These are phyloP conservation scores for Apteryx mantelli DNA, from an alignment of 2,113 vertebrate genomes.

Conservation along the genomic window DNA sequence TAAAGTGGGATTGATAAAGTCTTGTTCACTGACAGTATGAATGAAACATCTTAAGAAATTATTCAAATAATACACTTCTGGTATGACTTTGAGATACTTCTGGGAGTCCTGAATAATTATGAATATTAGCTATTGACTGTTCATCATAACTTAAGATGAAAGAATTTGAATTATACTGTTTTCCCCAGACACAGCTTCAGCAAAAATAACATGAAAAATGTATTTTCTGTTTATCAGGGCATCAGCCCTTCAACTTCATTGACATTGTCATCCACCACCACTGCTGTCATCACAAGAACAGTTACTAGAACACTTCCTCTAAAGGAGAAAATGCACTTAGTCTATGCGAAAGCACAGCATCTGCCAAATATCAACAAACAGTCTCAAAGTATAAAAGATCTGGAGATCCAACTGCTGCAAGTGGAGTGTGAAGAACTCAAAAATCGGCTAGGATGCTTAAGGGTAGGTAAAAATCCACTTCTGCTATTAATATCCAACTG, in stretches of 20 bases:
- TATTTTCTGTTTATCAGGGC: conserved; percentile 34
- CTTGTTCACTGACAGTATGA: background rate
- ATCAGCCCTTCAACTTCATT: conserved; percentile 21
- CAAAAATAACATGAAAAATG: conserved; percentile 13
- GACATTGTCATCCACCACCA: background rate
- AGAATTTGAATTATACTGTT: background rate
- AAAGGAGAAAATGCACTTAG: conserved; percentile 6
- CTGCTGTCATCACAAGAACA: background rate
- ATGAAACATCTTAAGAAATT: background rate
- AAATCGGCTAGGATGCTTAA: conserved; percentile 37
- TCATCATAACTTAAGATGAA: background rate
- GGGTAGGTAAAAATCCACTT: conserved; percentile 21
- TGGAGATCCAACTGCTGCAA: conserved; percentile 42
- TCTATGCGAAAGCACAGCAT: background rate
- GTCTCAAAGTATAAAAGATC: background rate
- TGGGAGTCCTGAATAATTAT: background rate
- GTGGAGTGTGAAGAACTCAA: conserved; percentile 39
- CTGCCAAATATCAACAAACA: background rate
- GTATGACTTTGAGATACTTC: background rate
- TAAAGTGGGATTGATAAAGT: background rate
- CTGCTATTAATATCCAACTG: background rate
- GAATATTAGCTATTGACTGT: background rate
- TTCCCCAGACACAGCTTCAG: background rate
- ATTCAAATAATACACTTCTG: background rate
- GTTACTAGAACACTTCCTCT: background rate